Conservation (phyloP, 2,113 vertebrate species). For the Cariama cristata region DNA sequence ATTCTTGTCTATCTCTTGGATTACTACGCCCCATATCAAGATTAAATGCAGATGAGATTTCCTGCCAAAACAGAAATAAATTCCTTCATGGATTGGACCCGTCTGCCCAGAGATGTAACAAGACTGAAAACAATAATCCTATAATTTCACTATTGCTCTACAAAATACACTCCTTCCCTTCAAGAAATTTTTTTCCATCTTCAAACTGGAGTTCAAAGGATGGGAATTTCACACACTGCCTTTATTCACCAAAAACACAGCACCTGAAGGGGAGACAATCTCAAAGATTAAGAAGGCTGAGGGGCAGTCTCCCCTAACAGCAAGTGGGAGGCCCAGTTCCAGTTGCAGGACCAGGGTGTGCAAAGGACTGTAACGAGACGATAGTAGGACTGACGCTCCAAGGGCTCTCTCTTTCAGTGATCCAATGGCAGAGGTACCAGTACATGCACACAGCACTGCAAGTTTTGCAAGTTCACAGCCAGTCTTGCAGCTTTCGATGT, state of each 20-base stretch:
- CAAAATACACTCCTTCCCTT: background rate
- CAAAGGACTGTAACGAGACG: background rate
- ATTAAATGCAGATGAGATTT: background rate
- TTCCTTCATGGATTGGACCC: background rate
- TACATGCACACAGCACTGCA: background rate
- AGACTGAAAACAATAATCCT: background rate
- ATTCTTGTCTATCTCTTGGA: background rate
- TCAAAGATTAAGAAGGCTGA: background rate
- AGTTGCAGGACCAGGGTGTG: background rate
- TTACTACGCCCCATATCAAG: background rate
- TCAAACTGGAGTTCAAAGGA: background rate
- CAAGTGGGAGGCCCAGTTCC: background rate
- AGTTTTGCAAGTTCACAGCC: background rate
- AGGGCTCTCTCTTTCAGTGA: background rate
- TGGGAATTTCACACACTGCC: background rate
- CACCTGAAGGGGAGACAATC: background rate
- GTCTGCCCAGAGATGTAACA: background rate
- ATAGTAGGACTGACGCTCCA: rapidly evolving
- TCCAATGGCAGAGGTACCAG: background rate
- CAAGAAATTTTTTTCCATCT: background rate
- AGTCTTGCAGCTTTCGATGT: background rate
- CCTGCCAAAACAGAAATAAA: background rate
- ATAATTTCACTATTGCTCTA: background rate
- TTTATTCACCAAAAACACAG: background rate
- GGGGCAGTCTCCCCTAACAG: background rate